phyloP scores from a whole-genome alignment of 2,797 vertebrate species.

The Sebastes elongatus region DNA sequence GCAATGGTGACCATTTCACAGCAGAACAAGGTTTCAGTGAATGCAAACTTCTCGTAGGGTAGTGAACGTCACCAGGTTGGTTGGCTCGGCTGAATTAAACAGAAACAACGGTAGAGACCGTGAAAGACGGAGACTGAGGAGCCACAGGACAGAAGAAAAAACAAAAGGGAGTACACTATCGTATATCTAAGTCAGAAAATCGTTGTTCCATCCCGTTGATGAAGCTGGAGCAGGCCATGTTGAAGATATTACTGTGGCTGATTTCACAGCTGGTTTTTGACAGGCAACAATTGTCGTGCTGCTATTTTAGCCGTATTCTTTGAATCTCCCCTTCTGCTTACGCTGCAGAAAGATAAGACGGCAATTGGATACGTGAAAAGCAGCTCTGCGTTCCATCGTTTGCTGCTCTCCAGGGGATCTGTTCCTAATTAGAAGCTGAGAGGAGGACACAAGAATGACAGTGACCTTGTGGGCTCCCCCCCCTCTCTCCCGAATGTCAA shows the following conservation, averaged over 20 bases:
- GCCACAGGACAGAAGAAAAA: no score
- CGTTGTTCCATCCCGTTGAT: not conserved
- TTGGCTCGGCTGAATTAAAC: no score
- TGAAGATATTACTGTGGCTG: not conserved
- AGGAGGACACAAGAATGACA: constrained; percentile 18
- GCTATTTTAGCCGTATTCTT: constrained; percentile 45
- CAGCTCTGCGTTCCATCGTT: constrained; percentile 13
- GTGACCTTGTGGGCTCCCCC: constrained; percentile 7
- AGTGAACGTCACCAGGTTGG: no score
- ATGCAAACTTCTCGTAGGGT: not conserved
- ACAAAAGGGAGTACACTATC: no score
- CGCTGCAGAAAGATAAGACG: constrained; percentile 47
- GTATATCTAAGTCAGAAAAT: not conserved
- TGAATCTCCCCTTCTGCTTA: constrained; percentile 43
- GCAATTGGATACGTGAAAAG: constrained; percentile 30
- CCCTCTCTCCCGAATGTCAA: not conserved
- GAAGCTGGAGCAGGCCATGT: not conserved
- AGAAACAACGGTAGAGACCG: no score
- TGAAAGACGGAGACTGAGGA: no score
- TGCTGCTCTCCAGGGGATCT: constrained; percentile 32
- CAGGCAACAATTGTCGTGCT: constrained; percentile 24
- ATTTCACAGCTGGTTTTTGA: constrained; percentile 15
- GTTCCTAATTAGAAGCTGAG: constrained; percentile 49
- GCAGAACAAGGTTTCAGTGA: not conserved
- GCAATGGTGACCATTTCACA: not conserved